phyloP scores from a whole-genome alignment of 2,888 invertebrate genomes.

The Polyommatus icarus region DNA sequence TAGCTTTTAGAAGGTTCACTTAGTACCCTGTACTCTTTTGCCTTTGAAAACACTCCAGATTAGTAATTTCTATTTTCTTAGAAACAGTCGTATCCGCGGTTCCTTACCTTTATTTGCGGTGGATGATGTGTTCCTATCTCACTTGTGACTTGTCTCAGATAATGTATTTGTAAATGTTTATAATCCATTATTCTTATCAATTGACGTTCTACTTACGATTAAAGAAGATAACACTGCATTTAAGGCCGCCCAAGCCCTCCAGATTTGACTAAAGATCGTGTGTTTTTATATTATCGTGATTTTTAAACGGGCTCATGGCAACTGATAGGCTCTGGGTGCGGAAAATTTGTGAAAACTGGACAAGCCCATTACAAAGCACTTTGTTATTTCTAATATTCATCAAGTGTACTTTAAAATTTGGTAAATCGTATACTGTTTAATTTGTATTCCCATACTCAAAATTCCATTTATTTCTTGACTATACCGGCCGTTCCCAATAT shows the following conservation, averaged over 20 bases:
- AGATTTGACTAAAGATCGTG: conserved; percentile 22
- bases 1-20: neutral
- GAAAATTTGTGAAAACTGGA: neutral
- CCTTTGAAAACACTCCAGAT: neutral
- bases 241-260: neutral
- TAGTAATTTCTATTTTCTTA: neutral
- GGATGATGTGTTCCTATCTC: conserved; percentile 18
- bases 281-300: conserved; percentile 2
- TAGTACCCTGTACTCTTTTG: neutral
- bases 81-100: neutral
- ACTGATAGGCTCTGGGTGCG: neutral
- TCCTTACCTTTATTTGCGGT: neutral
- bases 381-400: neutral
- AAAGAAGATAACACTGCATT: conserved; percentile 5
- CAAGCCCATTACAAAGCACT: neutral
- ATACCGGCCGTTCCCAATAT: no score
- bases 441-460: neutral
- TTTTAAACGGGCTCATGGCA: conserved; percentile 5
- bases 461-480: neutral
- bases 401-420: neutral
- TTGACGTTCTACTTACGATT: conserved; percentile 25
- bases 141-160: neutral
- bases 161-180: conserved; percentile 20
- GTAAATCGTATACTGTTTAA: neutral
- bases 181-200: conserved; percentile 28